Base-by-base conservation (phyloP, 2,888 invertebrate species). In the Anaspis maculata region DNA sequence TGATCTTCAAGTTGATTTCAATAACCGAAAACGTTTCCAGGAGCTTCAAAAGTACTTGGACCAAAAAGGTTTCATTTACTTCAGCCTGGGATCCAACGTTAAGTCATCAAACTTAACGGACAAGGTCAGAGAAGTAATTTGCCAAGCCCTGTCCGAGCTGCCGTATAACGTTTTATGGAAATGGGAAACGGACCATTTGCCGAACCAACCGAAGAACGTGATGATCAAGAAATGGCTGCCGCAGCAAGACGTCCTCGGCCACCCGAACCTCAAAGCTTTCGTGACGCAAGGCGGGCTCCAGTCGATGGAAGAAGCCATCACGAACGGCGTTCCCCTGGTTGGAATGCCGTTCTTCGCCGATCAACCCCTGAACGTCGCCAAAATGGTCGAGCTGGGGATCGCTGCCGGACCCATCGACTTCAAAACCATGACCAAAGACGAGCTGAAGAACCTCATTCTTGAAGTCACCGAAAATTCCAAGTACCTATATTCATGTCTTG, bases 51-150 rank as follows among this genome's bases (percentile, higher is more conserved):
- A n/a, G 34, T 48, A 4, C 53, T 62, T 2, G 49, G n/a, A n/a
- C n/a, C n/a, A n/a, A n/a, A n/a, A 64, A 28, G 67, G 67, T 2
- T 59, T 60, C 1, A 45, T 66, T 6, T 61, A 62, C 34, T 64
- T 66, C 37, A 64, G 66, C 41, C 50, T 70, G 30, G 70, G 70
- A 3, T 62, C 68, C 2, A 58, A 61, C 24, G 51, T 66, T 3
- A 56, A 59, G 44, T 61, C 62, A 37, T 37, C 54, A 7, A 54
- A 59, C 33, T 51, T 69, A 38, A 53, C 64, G 3, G 45, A 51
- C 14, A 47, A 52, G 12, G 46, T 57, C 6, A 44, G 57, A 24
- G 44, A 57, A 25, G 49, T 52, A 11, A 48, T 70, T 2, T 49
- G n/a, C n/a, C n/a, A n/a, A n/a, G n/a, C n/a, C n/a, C n/a, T n/a